phyloP scores from a whole-genome alignment of 2,113 vertebrate genomes.

The Pluvialis apricaria region DNA sequence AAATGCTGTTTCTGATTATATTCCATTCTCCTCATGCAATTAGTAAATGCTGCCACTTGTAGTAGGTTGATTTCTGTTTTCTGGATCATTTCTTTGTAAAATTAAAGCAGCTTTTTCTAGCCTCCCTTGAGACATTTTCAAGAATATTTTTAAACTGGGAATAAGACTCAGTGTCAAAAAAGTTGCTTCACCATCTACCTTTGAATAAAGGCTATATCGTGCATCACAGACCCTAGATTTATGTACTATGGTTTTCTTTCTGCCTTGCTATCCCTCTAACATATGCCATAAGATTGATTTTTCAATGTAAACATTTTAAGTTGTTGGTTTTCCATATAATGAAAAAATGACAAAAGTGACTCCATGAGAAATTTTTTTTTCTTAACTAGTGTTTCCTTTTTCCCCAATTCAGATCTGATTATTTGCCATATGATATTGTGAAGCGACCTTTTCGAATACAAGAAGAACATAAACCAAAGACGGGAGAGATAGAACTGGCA shows the following conservation, averaged over 20 bases:
- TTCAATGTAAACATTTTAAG: neutral
- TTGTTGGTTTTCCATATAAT: neutral
- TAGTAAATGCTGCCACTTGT: neutral
- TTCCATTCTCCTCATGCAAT: neutral
- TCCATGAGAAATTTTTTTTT: neutral
- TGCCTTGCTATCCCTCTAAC: neutral
- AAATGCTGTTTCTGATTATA: neutral
- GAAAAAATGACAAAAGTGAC: neutral
- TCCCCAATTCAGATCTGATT: slow-evolving; percentile 76
- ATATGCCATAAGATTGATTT: neutral
- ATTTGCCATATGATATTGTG: slow-evolving; percentile 73
- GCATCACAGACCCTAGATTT: neutral
- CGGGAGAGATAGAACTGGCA: slow-evolving; percentile 72
- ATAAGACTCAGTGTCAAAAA: neutral
- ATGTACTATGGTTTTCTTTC: neutral
- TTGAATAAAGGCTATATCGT: neutral
- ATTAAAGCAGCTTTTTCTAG: neutral
- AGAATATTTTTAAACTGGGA: neutral
- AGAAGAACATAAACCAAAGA: slow-evolving; percentile 69
- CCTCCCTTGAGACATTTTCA: neutral
- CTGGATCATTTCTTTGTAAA: neutral
- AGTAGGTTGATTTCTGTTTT: neutral
- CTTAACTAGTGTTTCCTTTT: slow-evolving; percentile 17
- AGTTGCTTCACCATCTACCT: neutral
- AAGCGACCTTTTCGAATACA: slow-evolving; percentile 51